Evolutionary conservation across 2,888 invertebrate genomes (phyloP).

Genomic region (Andrena hattorfiana): DNA sequence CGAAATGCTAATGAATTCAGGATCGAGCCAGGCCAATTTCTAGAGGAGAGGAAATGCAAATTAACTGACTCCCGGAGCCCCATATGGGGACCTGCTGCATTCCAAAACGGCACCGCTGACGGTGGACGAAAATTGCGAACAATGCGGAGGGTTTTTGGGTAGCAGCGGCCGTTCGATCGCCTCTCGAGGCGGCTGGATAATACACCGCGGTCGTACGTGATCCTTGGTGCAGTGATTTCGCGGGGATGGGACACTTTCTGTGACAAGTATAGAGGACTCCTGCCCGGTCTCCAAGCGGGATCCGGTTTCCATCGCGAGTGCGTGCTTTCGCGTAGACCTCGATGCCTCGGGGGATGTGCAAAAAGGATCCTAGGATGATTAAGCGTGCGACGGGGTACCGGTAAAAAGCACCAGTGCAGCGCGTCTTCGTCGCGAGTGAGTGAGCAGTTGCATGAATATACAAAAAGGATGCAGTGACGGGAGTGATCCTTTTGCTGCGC

Average conservation of each 20-base stretch:
- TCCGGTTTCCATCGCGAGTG: conserved; percentile 63
- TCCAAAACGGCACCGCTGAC: not conserved
- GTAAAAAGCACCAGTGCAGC: conserved; percentile 68
- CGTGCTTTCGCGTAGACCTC: conserved; percentile 41
- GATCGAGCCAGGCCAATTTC: not conserved
- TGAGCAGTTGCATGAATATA: conserved; percentile 69
- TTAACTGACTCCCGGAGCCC: not conserved
- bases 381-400: conserved; percentile 25
- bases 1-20: not conserved
- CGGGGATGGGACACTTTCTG: conserved; percentile 56
- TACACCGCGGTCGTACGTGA: conserved; percentile 21
- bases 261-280: conserved; percentile 48
- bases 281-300: conserved; percentile 23
- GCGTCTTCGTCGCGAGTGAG: conserved; percentile 71
- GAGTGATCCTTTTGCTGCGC: conserved; percentile 65
- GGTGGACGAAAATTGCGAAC: not conserved
- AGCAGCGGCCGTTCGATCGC: not conserved
- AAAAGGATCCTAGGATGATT: conserved; percentile 55
- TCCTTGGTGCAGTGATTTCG: conserved; percentile 58
- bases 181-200: not conserved
- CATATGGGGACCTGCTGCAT: too few species aligned
- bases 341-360: conserved; percentile 49
- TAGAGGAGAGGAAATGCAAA: not conserved
- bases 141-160: not conserved
- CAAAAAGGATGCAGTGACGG: conserved; percentile 48